Conservation (phyloP, 2,797 vertebrate genomes). For the Prionace glauca region DNA sequence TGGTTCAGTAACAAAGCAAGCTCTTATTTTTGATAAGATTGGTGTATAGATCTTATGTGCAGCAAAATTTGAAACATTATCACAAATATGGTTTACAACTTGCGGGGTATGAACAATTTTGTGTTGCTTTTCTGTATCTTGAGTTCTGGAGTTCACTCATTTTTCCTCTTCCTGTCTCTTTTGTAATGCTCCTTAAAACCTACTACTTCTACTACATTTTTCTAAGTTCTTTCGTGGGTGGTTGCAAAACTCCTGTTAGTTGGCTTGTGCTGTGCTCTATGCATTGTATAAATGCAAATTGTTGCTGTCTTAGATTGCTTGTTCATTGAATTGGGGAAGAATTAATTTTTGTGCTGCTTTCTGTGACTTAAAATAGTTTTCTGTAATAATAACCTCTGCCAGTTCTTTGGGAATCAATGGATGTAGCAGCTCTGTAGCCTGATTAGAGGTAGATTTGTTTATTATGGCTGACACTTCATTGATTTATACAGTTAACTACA, state of each 20-base stretch:
- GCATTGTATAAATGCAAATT: no score
- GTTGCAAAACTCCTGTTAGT: no score
- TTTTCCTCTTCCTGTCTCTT: background rate
- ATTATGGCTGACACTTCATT: conserved; percentile 35
- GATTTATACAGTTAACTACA: background rate
- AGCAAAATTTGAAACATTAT: background rate
- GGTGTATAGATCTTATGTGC: background rate
- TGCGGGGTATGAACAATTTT: background rate
- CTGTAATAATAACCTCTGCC: conserved; percentile 40
- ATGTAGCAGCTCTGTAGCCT: conserved; percentile 41
- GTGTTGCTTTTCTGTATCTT: background rate
- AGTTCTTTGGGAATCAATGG: conserved; percentile 41
- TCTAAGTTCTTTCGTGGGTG: no score
- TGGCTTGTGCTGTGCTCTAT: no score
- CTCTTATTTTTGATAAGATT: no score
- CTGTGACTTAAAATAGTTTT: conserved; percentile 41
- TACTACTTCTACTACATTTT: no score
- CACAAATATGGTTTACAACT: background rate
- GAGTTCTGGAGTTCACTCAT: background rate
- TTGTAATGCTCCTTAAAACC: background rate
- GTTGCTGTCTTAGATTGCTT: no score
- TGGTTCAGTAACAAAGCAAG: background rate
- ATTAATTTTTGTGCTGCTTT: background rate
- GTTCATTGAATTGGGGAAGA: background rate
- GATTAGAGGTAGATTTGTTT: conserved; percentile 44